Conservation (phyloP, 1,140 invertebrate species). For the Drosophila orena region DNA sequence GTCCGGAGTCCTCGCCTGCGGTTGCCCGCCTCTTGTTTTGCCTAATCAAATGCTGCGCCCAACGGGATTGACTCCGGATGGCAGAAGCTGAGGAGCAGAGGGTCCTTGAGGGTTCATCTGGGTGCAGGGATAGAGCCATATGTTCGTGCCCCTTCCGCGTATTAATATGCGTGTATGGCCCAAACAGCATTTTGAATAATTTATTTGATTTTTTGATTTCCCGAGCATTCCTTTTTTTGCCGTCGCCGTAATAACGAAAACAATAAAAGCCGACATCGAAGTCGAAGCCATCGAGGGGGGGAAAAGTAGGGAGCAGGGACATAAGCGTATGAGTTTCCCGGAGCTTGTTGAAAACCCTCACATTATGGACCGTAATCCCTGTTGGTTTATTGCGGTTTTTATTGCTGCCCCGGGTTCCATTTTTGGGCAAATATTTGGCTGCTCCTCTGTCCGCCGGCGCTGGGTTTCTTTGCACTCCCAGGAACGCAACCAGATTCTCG, state of each 20-base stretch:
- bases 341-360: conserved; percentile 64
- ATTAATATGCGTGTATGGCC: conserved; percentile 58
- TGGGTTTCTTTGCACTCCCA: conserved; percentile 12
- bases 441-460: conserved; percentile 21
- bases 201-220: conserved; percentile 83
- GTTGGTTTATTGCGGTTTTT: conserved; percentile 82
- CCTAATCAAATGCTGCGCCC: conserved; percentile 69
- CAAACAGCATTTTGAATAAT: conserved; percentile 71
- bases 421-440: conserved; percentile 63
- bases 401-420: conserved; percentile 47
- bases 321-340: conserved; percentile 37
- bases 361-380: conserved; percentile 77
- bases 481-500: conserved; percentile 1
- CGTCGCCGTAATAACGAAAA: conserved; percentile 66
- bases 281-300: conserved; percentile 25
- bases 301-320: background rate
- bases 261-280: conserved; percentile 66
- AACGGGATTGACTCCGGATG: conserved; percentile 32
- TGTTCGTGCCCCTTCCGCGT: conserved; percentile 50
- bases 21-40: conserved; percentile 51
- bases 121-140: conserved; percentile 41
- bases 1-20: conserved; percentile 35
- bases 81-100: conserved; percentile 2
- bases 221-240: conserved; percentile 51
- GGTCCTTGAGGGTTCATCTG: conserved; percentile 33